A percentile compares a stretch with the other conserved stretches of the same genome.
phyloP scores from a whole-genome alignment of 2,797 vertebrate species.

The Capromys pilorides region DNA sequence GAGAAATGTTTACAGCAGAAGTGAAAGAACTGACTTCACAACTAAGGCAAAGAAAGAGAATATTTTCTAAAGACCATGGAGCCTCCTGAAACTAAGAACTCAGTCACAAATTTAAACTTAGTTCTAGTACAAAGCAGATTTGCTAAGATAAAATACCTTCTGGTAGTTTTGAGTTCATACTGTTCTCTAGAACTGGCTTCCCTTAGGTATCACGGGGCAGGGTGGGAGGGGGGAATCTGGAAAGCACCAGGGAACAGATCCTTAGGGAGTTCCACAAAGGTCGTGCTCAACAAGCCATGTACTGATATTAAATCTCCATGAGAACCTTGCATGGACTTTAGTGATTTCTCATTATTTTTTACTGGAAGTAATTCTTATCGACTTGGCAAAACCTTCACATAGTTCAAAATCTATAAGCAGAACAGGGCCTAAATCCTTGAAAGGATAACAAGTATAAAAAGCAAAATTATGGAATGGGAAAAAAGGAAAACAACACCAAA shows the following conservation, averaged over 20 bases:
- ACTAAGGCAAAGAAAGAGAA: background rate
- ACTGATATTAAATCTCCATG: conserved; percentile 40
- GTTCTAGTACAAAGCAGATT: background rate
- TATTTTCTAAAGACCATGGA: background rate
- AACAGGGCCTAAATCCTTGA: conserved; percentile 38
- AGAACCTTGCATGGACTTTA: background rate
- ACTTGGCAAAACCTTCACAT: conserved; percentile 45
- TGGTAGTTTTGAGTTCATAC: background rate
- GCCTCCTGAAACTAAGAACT: background rate
- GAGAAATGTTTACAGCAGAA: conserved; percentile 24
- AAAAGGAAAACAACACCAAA: no score
- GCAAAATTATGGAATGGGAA: background rate
- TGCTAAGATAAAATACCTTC: background rate
- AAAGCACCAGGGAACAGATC: background rate
- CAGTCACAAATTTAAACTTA: background rate
- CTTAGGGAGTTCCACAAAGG: background rate
- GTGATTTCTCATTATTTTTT: conserved; percentile 47
- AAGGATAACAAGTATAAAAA: conserved; percentile 9
- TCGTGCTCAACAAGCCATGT: background rate
- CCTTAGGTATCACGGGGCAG: background rate
- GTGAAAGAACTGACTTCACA: background rate
- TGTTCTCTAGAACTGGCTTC: background rate
- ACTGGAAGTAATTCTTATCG: conserved; percentile 17
- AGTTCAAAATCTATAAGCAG: conserved; percentile 28
- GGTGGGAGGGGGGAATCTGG: background rate